Evolutionary conservation across 2,888 invertebrate species (phyloP).

Genomic region (Cactoblastis cactorum): DNA sequence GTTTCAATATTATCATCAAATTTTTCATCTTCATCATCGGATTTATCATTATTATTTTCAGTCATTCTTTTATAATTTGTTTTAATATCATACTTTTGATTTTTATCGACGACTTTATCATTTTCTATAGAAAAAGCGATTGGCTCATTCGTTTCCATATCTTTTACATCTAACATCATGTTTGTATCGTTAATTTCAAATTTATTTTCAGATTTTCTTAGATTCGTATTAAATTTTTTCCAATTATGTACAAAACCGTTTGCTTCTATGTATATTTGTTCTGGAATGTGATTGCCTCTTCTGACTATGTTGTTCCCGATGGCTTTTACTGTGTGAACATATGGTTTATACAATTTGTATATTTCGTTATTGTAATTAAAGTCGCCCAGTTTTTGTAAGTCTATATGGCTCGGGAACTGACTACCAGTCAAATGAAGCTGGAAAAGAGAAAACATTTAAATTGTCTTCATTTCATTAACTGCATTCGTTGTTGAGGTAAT

Average conservation of each 20-base stretch:
- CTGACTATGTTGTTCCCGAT: conserved; percentile 45
- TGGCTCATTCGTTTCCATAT: not conserved
- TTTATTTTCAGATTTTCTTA: conserved; percentile 30
- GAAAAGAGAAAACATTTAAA: conserved; percentile 12
- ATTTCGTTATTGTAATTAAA: conserved; percentile 40
- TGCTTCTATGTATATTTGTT: conserved; percentile 44
- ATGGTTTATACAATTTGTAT: conserved; percentile 48
- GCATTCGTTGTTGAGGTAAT: too few relatives aligned
- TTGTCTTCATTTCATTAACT: not conserved
- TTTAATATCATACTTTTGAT: not conserved
- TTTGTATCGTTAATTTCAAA: not conserved
- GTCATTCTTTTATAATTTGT: not conserved
- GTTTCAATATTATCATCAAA: not conserved
- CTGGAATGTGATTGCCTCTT: conserved; percentile 24
- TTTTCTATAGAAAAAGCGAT: not conserved
- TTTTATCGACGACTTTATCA: not conserved
- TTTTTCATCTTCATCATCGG: too few relatives aligned
- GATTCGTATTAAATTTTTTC: conserved; percentile 35
- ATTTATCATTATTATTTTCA: not conserved
- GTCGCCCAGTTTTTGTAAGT: conserved; percentile 51
- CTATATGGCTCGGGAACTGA: conserved; percentile 43
- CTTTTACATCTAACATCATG: not conserved
- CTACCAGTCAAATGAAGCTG: conserved; percentile 25
- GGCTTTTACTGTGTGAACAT: conserved; percentile 43
- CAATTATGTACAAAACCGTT: conserved; percentile 58